Percentiles rank a stretch among this genome's conserved stretches.
phyloP scores from a whole-genome alignment of 1,140 invertebrate species.

The Globodera rostochiensis region DNA sequence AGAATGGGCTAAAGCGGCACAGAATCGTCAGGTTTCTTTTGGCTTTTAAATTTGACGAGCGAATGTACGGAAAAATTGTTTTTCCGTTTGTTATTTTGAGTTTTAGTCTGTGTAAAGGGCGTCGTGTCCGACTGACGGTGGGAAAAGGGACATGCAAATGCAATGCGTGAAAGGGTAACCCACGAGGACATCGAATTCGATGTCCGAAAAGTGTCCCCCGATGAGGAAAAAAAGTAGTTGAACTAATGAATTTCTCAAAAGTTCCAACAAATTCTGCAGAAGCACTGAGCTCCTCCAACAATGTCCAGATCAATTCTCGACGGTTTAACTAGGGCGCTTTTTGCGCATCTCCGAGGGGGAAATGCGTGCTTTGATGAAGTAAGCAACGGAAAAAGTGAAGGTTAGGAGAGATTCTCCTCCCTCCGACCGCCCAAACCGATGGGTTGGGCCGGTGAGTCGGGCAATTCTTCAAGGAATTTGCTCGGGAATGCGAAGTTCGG shows the following conservation, averaged over 20 bases:
- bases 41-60: too few relatives aligned
- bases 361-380: constrained; percentile 17
- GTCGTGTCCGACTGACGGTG: not conserved
- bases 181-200: constrained; percentile 10
- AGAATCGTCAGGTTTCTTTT: too few relatives aligned
- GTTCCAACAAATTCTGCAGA: constrained; percentile 16
- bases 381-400: constrained; percentile 16
- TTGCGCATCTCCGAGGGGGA: constrained; percentile 36
- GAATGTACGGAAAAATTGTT: not conserved
- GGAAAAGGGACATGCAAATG: not conserved
- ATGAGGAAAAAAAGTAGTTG: constrained; percentile 23
- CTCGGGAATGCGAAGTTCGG: not conserved
- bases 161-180: constrained; percentile 1
- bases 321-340: constrained; percentile 35
- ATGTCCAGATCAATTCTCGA: constrained; percentile 15
- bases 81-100: not conserved
- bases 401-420: not conserved
- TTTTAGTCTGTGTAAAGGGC: not conserved
- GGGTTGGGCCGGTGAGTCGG: not conserved
- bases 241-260: constrained; percentile 4
- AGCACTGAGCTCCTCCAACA: constrained; percentile 4
- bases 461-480: not conserved
- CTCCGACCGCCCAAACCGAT: too few relatives aligned
- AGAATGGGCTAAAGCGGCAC: too few relatives aligned
- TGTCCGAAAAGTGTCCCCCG: constrained; percentile 26